Conservation (phyloP, 2,113 vertebrate species). For the Quiscalus mexicanus region DNA sequence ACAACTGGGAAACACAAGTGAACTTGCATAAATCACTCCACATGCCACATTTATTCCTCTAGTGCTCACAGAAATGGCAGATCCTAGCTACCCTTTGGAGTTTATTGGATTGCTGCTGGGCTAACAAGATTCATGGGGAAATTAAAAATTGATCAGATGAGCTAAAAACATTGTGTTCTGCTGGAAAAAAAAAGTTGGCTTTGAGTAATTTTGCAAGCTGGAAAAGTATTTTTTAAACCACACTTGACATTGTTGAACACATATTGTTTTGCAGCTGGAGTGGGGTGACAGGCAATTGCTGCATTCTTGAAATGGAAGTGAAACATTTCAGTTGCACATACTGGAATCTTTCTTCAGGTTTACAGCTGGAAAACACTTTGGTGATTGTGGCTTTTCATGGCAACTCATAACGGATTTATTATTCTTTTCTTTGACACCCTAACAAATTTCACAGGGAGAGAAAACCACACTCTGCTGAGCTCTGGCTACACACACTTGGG, state of each 20-base stretch:
- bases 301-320: conserved; percentile 6
- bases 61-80: neutral
- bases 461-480: neutral
- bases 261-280: neutral
- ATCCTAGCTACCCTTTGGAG: neutral
- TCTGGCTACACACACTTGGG: neutral
- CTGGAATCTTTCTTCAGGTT: conserved; percentile 12
- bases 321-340: neutral
- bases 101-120: conserved; percentile 43
- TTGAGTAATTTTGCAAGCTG: neutral
- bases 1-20: conserved; percentile 34
- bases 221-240: conserved; percentile 10
- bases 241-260: neutral
- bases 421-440: conserved; percentile 3
- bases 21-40: conserved; percentile 26
- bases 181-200: neutral
- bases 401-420: conserved; percentile 27
- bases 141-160: conserved; percentile 53
- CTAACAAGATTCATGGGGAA: conserved; percentile 45
- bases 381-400: conserved; percentile 16
- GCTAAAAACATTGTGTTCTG: conserved; percentile 47
- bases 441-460: neutral
- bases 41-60: neutral
- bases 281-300: accelerated
- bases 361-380: conserved; percentile 7